Evolutionary conservation across 2,113 vertebrate species (phyloP).

Genomic region (Perca schrenkii): DNA sequence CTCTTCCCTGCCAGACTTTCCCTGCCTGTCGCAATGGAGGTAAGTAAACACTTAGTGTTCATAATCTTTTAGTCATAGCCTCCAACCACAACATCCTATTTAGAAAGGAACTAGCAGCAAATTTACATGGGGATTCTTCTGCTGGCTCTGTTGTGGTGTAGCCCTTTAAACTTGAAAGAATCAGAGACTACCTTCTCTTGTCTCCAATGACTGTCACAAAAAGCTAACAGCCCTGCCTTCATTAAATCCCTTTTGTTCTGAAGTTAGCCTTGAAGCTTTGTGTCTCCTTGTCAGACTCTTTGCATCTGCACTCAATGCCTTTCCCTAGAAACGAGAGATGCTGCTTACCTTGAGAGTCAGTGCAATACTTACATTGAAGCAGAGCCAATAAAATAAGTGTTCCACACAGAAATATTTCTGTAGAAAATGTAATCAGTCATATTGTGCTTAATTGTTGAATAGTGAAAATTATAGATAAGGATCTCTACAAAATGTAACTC

Average conservation of each 20-base stretch:
- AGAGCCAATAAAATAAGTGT: constrained; percentile 4
- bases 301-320: constrained; percentile 16
- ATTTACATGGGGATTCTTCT: constrained; percentile 13
- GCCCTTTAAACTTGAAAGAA: not conserved
- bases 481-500: not conserved
- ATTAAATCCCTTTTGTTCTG: constrained; percentile 16
- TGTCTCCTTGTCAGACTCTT: constrained; percentile 16
- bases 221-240: not conserved
- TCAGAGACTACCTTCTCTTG: constrained; percentile 8
- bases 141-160: not conserved
- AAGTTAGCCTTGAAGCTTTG: constrained; percentile 15
- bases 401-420: not conserved
- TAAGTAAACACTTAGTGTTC: constrained; percentile 56
- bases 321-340: constrained; percentile 11
- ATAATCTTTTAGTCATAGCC: constrained; percentile 10
- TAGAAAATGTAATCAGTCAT: not conserved
- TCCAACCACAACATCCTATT: constrained; percentile 20
- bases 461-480: not conserved
- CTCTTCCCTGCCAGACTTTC: constrained; percentile 92
- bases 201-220: constrained; percentile 10
- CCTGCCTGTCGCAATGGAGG: constrained; percentile 93
- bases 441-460: constrained; percentile 1
- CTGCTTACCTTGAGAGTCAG: constrained; percentile 22
- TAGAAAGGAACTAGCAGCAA: constrained; percentile 11
- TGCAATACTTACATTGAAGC: constrained; percentile 24